phyloP scores from a whole-genome alignment of 1,140 invertebrate species.

The Agrypnia vestita region DNA sequence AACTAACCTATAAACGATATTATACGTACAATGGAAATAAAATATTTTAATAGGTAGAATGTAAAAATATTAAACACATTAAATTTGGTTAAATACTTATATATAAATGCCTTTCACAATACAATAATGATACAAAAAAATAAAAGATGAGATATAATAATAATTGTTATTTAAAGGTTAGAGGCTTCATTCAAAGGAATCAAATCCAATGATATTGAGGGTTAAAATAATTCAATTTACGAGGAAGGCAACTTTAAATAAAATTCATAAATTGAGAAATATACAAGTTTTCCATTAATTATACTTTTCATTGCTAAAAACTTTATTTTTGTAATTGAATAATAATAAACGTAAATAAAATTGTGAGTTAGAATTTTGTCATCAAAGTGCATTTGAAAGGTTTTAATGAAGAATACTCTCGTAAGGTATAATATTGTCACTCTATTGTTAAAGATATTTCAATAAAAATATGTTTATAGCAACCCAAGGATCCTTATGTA shows the following conservation, averaged over 20 bases:
- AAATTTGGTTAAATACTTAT: conserved; percentile 14
- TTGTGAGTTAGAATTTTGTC: no score
- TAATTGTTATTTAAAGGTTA: no score
- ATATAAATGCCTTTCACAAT: neutral
- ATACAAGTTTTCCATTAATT: no score
- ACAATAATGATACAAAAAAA: conserved; percentile 14
- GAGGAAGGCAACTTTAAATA: no score
- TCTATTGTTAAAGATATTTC: conserved; percentile 11
- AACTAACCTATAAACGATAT: conserved; percentile 37
- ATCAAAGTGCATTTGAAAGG: neutral
- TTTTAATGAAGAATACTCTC: neutral
- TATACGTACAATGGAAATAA: conserved; percentile 1
- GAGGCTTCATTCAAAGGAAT: no score
- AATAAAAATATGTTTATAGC: conserved; percentile 19
- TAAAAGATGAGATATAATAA: neutral
- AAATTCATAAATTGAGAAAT: no score
- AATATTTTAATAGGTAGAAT: conserved; percentile 22
- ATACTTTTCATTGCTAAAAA: no score
- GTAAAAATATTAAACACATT: conserved; percentile 7
- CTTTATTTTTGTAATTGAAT: no score
- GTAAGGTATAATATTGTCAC: neutral
- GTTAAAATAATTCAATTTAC: no score
- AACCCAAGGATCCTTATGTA: conserved; percentile 5
- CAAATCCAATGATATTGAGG: no score
- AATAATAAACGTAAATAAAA: no score